Evolutionary conservation across 2,113 vertebrate species (phyloP).

Genomic region (Myodes glareolus): DNA sequence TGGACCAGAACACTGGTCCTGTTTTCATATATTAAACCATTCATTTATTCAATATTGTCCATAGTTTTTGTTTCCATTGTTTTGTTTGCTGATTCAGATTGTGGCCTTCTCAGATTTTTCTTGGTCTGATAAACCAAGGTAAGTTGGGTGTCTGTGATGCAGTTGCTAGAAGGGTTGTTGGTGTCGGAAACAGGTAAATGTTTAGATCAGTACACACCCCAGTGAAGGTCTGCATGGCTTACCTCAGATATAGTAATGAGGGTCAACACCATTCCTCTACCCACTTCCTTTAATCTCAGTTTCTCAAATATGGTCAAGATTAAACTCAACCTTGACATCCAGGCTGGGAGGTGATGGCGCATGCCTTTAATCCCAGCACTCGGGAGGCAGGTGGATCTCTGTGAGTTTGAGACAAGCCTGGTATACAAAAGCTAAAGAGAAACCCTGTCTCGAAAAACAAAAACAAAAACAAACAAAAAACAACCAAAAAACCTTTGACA

Average conservation of each 20-base stretch:
- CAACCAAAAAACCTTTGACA: no score
- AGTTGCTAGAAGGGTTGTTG: not conserved
- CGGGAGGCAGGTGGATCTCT: no score
- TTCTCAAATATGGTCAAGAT: constrained; percentile 22
- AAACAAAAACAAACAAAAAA: no score
- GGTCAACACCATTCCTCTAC: not conserved
- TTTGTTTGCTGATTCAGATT: not conserved
- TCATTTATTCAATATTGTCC: not conserved
- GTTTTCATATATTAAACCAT: not conserved
- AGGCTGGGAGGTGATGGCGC: no score
- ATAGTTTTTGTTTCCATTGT: not conserved
- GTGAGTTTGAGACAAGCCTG: no score
- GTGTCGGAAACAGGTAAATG: not conserved
- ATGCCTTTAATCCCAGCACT: no score
- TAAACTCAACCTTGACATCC: not conserved
- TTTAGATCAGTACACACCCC: not conserved
- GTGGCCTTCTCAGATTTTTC: not conserved
- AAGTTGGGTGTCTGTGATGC: not conserved
- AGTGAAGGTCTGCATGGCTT: not conserved
- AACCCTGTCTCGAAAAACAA: no score
- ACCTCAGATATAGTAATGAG: not conserved
- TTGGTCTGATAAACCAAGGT: not conserved
- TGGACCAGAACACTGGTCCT: not conserved
- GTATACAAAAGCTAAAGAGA: no score
- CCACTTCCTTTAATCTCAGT: not conserved